Conservation (phyloP, 2,113 vertebrate genomes). For the Trogon surrucura region DNA sequence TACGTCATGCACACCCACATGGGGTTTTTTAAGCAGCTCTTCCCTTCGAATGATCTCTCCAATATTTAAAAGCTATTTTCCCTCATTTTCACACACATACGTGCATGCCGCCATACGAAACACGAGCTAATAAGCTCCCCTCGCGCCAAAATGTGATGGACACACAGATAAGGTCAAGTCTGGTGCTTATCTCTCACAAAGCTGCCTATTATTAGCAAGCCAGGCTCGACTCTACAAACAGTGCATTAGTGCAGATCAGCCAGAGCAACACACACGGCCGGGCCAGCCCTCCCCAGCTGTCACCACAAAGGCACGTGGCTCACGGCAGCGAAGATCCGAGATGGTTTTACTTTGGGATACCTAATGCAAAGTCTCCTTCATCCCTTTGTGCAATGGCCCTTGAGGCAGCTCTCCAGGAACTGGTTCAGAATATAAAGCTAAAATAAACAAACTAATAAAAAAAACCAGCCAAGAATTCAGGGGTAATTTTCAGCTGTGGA, state of each 20-base stretch:
- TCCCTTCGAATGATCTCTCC: not conserved
- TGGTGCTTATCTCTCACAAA: not conserved
- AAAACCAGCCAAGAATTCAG: no score
- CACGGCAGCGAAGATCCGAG: accelerated
- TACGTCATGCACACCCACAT: not conserved
- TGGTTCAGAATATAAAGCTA: not conserved
- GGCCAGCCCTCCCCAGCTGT: not conserved
- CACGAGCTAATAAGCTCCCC: not conserved
- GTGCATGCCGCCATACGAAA: not conserved
- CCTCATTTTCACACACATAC: not conserved
- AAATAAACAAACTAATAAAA: not conserved
- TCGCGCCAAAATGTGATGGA: accelerated
- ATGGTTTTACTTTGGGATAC: accelerated
- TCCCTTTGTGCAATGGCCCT: accelerated
- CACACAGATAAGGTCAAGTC: not conserved
- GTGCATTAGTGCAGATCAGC: not conserved
- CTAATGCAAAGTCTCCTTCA: no score
- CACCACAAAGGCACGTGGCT: not conserved
- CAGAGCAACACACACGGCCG: not conserved
- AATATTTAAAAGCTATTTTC: accelerated
- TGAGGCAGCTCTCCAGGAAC: not conserved
- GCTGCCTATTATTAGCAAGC: not conserved
- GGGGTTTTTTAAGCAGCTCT: not conserved
- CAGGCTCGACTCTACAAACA: not conserved
- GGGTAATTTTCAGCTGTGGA: not conserved